A percentile compares a stretch with the other conserved stretches of the same genome.
phyloP scores from a whole-genome alignment of 2,888 invertebrate species.

The Noctua pronuba region DNA sequence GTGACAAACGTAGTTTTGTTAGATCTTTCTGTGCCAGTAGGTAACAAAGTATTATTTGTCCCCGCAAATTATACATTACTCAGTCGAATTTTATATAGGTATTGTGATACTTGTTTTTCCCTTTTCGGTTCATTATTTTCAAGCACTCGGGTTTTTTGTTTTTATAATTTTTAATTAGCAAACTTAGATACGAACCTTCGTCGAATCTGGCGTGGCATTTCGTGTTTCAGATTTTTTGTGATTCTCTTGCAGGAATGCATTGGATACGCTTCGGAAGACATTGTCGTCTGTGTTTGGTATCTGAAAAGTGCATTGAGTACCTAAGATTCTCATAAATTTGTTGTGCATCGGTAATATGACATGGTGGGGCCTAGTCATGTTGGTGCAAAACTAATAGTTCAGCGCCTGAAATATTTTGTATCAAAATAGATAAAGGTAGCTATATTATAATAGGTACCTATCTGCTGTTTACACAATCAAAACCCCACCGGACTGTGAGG shows the following conservation, averaged over 20 bases:
- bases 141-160: no score
- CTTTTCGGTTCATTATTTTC: no score
- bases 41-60: no score
- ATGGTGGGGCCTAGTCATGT: background rate
- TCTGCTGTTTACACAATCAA: constrained; percentile 8
- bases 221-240: constrained; percentile 83
- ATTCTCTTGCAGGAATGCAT: constrained; percentile 87
- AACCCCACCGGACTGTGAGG: constrained; percentile 10
- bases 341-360: background rate
- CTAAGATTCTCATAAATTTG: background rate
- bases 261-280: constrained; percentile 85
- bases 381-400: background rate
- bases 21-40: no score
- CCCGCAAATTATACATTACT: no score
- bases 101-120: no score
- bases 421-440: background rate
- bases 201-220: constrained; percentile 86
- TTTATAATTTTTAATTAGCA: background rate
- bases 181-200: constrained; percentile 76
- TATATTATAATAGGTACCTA: background rate
- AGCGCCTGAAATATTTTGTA: background rate
- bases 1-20: no score
- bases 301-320: constrained; percentile 70
- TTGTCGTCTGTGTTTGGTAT: constrained; percentile 79
- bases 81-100: no score